Conservation (phyloP, 2,797 vertebrate genomes). For the Coreius guichenoti region DNA sequence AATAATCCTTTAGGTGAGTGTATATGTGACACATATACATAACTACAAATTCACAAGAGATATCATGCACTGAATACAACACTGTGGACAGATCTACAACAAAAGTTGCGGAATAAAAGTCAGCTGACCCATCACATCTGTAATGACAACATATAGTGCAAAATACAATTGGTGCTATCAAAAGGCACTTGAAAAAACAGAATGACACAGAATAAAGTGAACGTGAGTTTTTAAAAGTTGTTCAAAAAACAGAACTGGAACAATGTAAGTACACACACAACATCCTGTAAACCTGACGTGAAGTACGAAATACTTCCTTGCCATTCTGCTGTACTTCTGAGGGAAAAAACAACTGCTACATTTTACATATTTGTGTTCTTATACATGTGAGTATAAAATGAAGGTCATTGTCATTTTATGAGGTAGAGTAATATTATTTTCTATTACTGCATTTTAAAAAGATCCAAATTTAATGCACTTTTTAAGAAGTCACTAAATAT, state of each 20-base stretch:
- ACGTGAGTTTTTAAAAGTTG: slow-evolving; percentile 65
- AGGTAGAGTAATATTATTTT: slow-evolving; percentile 6
- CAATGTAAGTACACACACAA: slow-evolving; percentile 49
- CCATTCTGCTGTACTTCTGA: not conserved
- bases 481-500: not conserved
- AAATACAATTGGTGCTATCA: slow-evolving; percentile 69
- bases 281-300: slow-evolving; percentile 38
- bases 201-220: slow-evolving; percentile 75
- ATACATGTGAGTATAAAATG: not conserved
- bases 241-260: slow-evolving; percentile 49
- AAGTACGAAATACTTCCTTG: slow-evolving; percentile 34
- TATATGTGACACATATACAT: too few relatives aligned
- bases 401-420: not conserved
- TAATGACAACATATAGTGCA: slow-evolving; percentile 72
- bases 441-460: not conserved
- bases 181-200: slow-evolving; percentile 60
- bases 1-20: too few relatives aligned
- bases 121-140: not conserved
- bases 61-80: not conserved
- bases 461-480: not conserved
- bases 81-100: not conserved
- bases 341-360: not conserved
- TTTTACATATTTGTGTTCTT: not conserved
- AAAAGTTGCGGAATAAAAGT: not conserved
- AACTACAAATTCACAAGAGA: not conserved